These are phyloP conservation scores for Platorchestia sp. DNA, from an alignment of 1,140 invertebrate genomes.

Conservation along the genomic window DNA sequence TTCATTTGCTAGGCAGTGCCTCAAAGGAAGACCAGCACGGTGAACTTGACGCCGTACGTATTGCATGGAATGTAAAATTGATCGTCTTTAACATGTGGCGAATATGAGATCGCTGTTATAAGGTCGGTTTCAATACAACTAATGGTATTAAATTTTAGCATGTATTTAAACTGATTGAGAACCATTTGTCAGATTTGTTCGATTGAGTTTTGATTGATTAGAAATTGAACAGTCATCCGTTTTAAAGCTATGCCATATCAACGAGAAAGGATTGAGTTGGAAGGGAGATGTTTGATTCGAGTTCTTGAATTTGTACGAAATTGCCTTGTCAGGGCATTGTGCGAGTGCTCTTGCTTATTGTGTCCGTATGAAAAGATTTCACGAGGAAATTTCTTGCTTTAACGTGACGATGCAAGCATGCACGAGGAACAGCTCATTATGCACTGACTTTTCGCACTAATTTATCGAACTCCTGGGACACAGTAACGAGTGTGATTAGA, in stretches of 20 bases:
- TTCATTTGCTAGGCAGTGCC: not conserved
- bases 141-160: constrained; percentile 55
- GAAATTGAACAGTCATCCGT: not conserved
- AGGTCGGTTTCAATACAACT: constrained; percentile 49
- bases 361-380: not conserved
- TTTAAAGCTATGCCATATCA: not conserved
- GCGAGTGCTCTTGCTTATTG: not conserved
- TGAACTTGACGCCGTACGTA: not conserved
- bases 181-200: constrained; percentile 54
- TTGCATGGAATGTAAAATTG: not conserved
- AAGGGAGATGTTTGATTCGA: not conserved
- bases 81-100: not conserved
- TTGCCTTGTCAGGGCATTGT: not conserved
- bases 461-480: no score
- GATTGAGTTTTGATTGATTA: constrained; percentile 44
- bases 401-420: no score
- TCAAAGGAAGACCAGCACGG: not conserved
- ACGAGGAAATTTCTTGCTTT: not conserved
- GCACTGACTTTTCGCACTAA: no score
- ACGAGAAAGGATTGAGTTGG: not conserved
- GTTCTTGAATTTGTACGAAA: not conserved
- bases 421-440: no score
- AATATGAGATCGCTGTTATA: not conserved
- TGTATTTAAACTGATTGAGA: constrained; percentile 55
- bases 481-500: no score